phyloP scores from a whole-genome alignment of 2,888 invertebrate genomes.

The Oligia strigilis region DNA sequence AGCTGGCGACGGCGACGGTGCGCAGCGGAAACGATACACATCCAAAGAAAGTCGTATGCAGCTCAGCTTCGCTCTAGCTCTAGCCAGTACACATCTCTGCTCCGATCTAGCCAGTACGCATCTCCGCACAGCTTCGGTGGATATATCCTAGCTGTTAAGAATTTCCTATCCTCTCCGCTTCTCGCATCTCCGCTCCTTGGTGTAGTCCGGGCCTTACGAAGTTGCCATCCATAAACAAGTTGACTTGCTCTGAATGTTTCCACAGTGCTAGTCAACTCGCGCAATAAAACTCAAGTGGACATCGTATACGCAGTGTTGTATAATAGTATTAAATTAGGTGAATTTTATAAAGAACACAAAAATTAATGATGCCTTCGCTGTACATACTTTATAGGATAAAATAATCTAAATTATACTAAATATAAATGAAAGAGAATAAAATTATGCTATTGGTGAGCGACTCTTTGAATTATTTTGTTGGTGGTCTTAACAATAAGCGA shows the following conservation, averaged over 20 bases:
- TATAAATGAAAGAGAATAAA: slow-evolving; percentile 7
- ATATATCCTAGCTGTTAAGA: not conserved
- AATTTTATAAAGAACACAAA: slow-evolving; percentile 42
- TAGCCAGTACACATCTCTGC: not conserved
- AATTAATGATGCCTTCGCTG: slow-evolving; percentile 26
- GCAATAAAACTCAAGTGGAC: slow-evolving; percentile 1
- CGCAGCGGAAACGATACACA: not conserved
- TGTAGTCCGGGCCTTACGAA: not conserved
- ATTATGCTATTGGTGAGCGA: slow-evolving; percentile 26
- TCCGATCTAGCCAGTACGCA: not conserved
- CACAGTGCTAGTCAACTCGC: not conserved
- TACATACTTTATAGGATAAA: slow-evolving; percentile 47
- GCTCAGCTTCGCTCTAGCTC: not conserved
- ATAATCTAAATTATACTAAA: slow-evolving; percentile 27
- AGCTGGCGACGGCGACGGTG: not conserved
- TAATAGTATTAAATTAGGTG: slow-evolving; percentile 49
- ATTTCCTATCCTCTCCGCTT: not conserved
- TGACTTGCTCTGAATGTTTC: not conserved
- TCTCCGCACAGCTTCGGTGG: not conserved
- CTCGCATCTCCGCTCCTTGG: not conserved
- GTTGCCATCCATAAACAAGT: not conserved
- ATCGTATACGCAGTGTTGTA: slow-evolving; percentile 19
- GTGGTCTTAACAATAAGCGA: slow-evolving; percentile 31
- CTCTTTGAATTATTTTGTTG: slow-evolving; percentile 40
- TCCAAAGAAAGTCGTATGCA: not conserved